Conservation (phyloP, 2,113 vertebrate species). For the Anas platyrhynchos region DNA sequence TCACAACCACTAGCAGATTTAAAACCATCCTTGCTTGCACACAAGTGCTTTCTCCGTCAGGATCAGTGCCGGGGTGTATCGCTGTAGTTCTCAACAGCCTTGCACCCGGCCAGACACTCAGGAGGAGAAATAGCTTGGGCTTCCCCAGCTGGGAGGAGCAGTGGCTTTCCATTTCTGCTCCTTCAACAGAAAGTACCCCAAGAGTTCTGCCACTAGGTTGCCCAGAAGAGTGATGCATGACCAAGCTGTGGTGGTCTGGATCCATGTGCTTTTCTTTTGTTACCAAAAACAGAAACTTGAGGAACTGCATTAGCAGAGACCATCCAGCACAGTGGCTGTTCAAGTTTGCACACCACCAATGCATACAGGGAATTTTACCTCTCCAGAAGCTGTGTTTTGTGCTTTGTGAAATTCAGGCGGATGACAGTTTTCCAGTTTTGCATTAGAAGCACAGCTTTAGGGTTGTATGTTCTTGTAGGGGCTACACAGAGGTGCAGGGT, state of each 20-base stretch:
- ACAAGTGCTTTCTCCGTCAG: accelerated
- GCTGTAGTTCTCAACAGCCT: background rate
- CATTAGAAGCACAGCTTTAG: background rate
- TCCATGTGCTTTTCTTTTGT: accelerated
- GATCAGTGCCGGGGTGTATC: background rate
- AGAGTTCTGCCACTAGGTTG: background rate
- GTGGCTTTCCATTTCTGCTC: background rate
- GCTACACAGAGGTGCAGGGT: background rate
- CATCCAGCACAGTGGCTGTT: background rate
- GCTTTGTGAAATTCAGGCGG: background rate
- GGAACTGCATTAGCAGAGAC: background rate
- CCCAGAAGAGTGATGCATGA: background rate
- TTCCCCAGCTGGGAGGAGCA: background rate
- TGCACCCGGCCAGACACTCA: background rate
- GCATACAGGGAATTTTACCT: background rate
- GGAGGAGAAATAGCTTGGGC: background rate
- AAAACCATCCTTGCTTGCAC: background rate
- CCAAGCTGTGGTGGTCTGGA: background rate
- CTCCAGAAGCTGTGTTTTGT: background rate
- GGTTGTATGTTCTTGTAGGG: background rate
- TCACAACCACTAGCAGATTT: background rate
- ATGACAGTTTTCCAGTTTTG: background rate
- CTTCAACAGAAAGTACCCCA: background rate
- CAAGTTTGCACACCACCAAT: background rate
- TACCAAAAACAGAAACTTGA: background rate